These are phyloP conservation scores for Xenops minutus DNA, from an alignment of 2,797 vertebrate species.

Conservation along the genomic window DNA sequence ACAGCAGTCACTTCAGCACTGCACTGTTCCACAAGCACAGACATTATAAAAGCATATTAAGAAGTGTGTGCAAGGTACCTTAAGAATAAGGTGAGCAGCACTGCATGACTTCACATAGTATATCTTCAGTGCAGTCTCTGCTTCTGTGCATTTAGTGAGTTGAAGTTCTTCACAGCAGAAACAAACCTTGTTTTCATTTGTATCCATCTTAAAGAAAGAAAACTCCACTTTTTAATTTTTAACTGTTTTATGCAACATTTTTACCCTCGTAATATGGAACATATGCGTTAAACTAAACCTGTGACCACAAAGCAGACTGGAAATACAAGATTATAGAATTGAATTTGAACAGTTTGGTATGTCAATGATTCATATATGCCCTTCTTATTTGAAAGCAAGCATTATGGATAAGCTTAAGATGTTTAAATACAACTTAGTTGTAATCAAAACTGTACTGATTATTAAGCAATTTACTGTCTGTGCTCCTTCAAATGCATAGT, in stretches of 20 bases:
- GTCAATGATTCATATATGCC: not conserved
- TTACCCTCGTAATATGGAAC: not conserved
- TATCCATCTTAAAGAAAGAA: slow-evolving; percentile 61
- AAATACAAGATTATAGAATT: not conserved
- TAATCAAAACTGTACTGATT: not conserved
- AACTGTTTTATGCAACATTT: not conserved
- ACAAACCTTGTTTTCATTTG: slow-evolving; percentile 77
- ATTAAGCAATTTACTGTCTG: not conserved
- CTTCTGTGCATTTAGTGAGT: slow-evolving; percentile 76
- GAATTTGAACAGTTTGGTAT: not conserved
- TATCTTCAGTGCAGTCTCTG: slow-evolving; percentile 79
- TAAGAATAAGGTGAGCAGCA: slow-evolving; percentile 82
- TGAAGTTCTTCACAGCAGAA: slow-evolving; percentile 84
- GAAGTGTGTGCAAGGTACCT: slow-evolving; percentile 69
- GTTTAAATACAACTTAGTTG: not conserved
- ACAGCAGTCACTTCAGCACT: not conserved
- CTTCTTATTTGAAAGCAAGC: not conserved
- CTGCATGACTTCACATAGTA: slow-evolving; percentile 80
- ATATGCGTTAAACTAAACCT: not conserved
- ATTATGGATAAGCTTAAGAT: not conserved
- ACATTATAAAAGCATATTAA: not conserved
- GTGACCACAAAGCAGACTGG: not conserved
- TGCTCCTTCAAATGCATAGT: not conserved
- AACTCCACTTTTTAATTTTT: not conserved
- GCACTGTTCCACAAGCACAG: not conserved